Base-by-base conservation (phyloP, 2,797 vertebrate genomes). In the Spinibarbus caldwelli region DNA sequence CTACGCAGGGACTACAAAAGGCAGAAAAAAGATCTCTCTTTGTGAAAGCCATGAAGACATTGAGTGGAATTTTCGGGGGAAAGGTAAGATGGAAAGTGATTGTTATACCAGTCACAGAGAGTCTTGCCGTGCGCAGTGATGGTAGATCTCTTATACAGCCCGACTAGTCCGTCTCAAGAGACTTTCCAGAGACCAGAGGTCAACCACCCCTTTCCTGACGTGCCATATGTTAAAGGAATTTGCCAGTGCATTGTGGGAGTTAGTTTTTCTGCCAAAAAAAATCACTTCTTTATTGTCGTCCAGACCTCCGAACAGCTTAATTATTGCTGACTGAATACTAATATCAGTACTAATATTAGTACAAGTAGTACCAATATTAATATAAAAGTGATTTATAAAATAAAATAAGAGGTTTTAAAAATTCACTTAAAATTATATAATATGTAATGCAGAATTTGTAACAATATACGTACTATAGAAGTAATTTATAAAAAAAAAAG, bases 151-250 rank as follows among this genome's bases (percentile, higher is more conserved):
- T 92, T 85, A 89, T 93, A 92, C 93, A 92, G 93, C 91, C 87
- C 89, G 91, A 90, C 92, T 87, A 87, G 91, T 91, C 91, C 79
- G 88, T 91, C 95, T 94, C 95, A 92, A 80, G 95, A 93, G 95
- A 93, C 94, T 94, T 94, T 87, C 93, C 90, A 91, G 90, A 94
- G 94, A 94, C 87, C 94, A 95, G 79, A 94, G 95, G 95, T 96
- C 95, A 96, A 95, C 93, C 94, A 94, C 91, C 94, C 91, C 94
- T 95, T 96, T 96, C 95, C 95, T 96, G 95, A 94, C 89, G 93
- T 93, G 93, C 94, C 95, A 96, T 95, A 96, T 96, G 95, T 95
- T 96, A 95, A 95, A 96, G 94, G 94, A 95, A 96, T 96, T 95
- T 94, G 90, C 90, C 86, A 31, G 88, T 95, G 95, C 95, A 95